phyloP scores from a whole-genome alignment of 2,113 vertebrate genomes.

The Pyxicephalus adspersus region DNA sequence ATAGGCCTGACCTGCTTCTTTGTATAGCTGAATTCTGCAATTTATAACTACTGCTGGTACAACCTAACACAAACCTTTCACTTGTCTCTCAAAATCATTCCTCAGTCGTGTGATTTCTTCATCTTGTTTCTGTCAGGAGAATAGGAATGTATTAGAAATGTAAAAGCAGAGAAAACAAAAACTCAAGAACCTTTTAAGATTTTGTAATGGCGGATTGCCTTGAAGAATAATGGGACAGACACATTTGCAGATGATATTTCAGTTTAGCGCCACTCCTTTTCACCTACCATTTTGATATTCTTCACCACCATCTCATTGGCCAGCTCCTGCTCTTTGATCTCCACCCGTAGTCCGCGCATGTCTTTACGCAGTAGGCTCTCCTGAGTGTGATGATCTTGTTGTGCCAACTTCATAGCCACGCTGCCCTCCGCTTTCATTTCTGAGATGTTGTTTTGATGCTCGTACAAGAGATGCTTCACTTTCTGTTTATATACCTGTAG shows the following conservation, averaged over 20 bases:
- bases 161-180: neutral
- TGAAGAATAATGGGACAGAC: neutral
- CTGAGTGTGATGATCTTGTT: constrained; percentile 76
- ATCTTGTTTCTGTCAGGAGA: constrained; percentile 79
- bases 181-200: no score
- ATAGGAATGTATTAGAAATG: neutral
- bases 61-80: constrained; percentile 74
- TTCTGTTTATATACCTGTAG: constrained; percentile 89
- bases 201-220: neutral
- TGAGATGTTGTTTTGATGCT: constrained; percentile 85
- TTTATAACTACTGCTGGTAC: no score
- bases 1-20: no score
- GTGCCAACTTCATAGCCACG: constrained; percentile 67
- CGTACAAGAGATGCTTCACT: constrained; percentile 90
- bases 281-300: constrained; percentile 79
- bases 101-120: constrained; percentile 76
- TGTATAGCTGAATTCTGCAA: no score
- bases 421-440: constrained; percentile 78
- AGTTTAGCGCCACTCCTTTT: neutral
- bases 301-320: constrained; percentile 73
- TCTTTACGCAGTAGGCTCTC: constrained; percentile 73
- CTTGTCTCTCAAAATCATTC: constrained; percentile 76
- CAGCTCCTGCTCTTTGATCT: constrained; percentile 80
- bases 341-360: constrained; percentile 68
- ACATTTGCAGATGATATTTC: neutral